phyloP scores from a whole-genome alignment of 2,888 invertebrate genomes.

The Heliconius hortense region DNA sequence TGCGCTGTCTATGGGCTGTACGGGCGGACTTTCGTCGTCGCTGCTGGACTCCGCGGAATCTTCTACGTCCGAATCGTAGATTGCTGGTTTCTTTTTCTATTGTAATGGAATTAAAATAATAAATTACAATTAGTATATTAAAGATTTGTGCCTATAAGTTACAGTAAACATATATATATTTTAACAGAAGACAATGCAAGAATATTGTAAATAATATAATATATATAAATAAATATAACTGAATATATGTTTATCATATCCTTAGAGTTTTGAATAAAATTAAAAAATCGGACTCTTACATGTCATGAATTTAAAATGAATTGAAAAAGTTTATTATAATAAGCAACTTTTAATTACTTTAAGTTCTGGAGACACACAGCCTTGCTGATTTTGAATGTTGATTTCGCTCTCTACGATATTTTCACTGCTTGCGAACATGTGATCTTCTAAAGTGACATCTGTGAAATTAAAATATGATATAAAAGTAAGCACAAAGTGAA shows the following conservation, averaged over 20 bases:
- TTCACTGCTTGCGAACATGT: slow-evolving; percentile 52
- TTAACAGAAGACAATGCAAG: too few relatives aligned
- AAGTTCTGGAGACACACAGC: slow-evolving; percentile 46
- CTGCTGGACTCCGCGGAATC: slow-evolving; percentile 91
- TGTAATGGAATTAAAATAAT: not conserved
- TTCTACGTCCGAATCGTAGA: slow-evolving; percentile 89
- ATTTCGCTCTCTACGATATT: slow-evolving; percentile 51
- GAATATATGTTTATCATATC: too few relatives aligned
- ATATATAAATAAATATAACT: too few relatives aligned
- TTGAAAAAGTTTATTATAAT: not conserved
- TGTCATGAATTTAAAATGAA: not conserved
- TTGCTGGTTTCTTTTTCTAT: slow-evolving; percentile 75
- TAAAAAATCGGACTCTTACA: not conserved
- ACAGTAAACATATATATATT: not conserved
- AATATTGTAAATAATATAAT: too few relatives aligned
- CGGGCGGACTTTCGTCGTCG: slow-evolving; percentile 84
- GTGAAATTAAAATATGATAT: slow-evolving; percentile 38
- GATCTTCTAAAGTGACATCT: slow-evolving; percentile 70
- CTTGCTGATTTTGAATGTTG: slow-evolving; percentile 36
- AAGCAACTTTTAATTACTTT: slow-evolving; percentile 48
- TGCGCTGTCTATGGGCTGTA: slow-evolving; percentile 68
- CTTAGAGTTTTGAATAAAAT: too few relatives aligned
- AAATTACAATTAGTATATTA: not conserved
- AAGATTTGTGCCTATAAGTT: not conserved
- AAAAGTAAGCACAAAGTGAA: too few relatives aligned